Conservation (phyloP, 2,888 invertebrate genomes). For the Tenthredo amoena region DNA sequence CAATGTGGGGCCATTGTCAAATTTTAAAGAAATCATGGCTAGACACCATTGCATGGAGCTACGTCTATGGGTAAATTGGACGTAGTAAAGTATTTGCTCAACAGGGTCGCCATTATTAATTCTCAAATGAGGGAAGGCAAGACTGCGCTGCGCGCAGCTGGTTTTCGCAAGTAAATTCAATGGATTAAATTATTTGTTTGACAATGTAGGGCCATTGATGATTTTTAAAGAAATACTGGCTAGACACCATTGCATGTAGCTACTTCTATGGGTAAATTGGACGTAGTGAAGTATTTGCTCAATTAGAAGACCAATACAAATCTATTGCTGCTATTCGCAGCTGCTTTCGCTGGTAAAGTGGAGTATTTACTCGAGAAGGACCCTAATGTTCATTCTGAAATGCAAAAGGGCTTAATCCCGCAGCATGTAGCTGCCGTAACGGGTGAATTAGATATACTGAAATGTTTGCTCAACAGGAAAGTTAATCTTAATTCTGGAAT, state of each 20-base stretch:
- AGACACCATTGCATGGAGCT: too few species aligned
- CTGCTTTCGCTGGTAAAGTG: neutral
- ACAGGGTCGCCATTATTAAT: constrained; percentile 87
- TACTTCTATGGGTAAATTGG: constrained; percentile 69
- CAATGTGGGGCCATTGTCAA: too few species aligned
- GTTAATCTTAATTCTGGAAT: neutral
- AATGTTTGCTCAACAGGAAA: neutral
- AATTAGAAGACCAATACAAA: neutral
- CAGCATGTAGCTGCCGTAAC: neutral
- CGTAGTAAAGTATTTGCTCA: constrained; percentile 81
- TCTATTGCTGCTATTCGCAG: neutral
- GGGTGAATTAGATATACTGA: neutral
- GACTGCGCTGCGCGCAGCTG: constrained; percentile 76
- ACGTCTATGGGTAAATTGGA: neutral
- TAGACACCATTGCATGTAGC: constrained; percentile 66
- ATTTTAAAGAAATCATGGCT: too few species aligned
- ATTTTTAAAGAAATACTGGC: neutral
- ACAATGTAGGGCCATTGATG: neutral
- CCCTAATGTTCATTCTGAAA: neutral
- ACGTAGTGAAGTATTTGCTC: neutral
- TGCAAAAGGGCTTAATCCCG: neutral
- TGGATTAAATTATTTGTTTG: neutral
- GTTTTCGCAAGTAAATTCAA: neutral
- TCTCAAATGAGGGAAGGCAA: constrained; percentile 83
- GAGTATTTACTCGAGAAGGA: neutral